Evolutionary conservation across 2,797 vertebrate genomes (phyloP), one percentile per base, ranked within the genome.

Genomic region (Sebastes hubbsi): DNA sequence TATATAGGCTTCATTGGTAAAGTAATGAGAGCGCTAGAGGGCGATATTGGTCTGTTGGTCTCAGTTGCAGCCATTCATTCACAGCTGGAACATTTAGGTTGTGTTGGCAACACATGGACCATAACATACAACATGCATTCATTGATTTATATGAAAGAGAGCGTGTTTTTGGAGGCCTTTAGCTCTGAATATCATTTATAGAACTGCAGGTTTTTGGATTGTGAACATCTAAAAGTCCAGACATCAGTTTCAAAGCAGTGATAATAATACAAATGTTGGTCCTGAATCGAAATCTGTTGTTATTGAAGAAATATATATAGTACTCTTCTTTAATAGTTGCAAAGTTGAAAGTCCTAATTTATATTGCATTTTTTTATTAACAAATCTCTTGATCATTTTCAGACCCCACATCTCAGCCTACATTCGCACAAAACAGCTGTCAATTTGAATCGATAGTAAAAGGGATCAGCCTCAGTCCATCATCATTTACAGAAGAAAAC

Each of bases 21-120:
- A 27, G 59, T 16, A 12, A 3, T 22, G 32, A 0, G 30, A 73
- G 84, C 96, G 84, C 95, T 94, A 96, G 96, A 94, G 95, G 96
- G 95, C 94, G 92, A 89, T 91, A 71, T 95, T 92, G 95, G 77
- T 70, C 95, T 94, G 87, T 80, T 6, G 24, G 82, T 84, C 27
- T 77, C 58, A 64, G 36, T 59, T n/a, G 7, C 9, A 67, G 74
- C 46, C 22, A 20, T 10, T 46, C 22, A 7, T 30, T 32, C 64
- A 70, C 36, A 78, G 64, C 70, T 69, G 67, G 68, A 79, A 81
- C 70, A 63, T 36, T 16, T 5, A 46, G 42, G 42, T 46, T 46
- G 42, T 46, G 42, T 18, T 80, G 66, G 66, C 71, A 67, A 76
- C 66, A 65, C 27, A 66, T 70, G 52, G 61, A 59, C 24, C 18